Evolutionary conservation across 35 echinoderm and acorn worm species (phyloP), one percentile per base, ranked within the genome.

Genomic region (Acanthaster planci): DNA sequence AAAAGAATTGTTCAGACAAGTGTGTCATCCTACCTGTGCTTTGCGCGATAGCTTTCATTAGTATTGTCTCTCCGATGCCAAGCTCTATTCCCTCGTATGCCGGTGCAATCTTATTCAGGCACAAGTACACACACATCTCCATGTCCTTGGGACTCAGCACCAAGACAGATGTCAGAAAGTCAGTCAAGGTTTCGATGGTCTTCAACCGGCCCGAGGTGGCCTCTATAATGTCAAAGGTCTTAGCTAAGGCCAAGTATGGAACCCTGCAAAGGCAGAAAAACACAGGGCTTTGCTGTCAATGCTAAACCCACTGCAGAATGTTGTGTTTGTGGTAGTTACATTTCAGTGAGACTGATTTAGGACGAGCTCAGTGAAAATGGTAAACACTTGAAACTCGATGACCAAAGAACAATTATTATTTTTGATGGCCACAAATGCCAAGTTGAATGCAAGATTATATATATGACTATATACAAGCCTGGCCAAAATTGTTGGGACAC

Each of bases 31-130:
- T 52, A 99, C 96, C 96, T 86, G 96, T 99, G 21, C 92, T 89
- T 40, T 93, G 92, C 0, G 92, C 89, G 10, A 99, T 94, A 30
- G 96, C 92, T 81, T 94, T 99, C 78, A 99, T 94, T 4, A 99
- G 80, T 4, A 94, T 52, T 0, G 92, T 87, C 21, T 99, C 96
- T 18, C 96, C 96, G 34, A 99, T 89, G 37, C 92, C 92, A 1
- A 99, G 77, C 82, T 99, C 96, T 47, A 91, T 39, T 22, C 96
- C 96, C 80, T 99, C 96, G 84, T 99, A 99, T 4, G 96, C 96
- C 50, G 96, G 96, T 9, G 96, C 96, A 6, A 99, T 78, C 67
- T 94, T 99, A 64, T 99, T 99, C 1, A 99, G 83, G 82, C 96
- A 99, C 37, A 99, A 79, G 60, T 99, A 99, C 16, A 99, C 78